Conservation (phyloP, 2,797 vertebrate species). For the Orestias chungarensis region DNA sequence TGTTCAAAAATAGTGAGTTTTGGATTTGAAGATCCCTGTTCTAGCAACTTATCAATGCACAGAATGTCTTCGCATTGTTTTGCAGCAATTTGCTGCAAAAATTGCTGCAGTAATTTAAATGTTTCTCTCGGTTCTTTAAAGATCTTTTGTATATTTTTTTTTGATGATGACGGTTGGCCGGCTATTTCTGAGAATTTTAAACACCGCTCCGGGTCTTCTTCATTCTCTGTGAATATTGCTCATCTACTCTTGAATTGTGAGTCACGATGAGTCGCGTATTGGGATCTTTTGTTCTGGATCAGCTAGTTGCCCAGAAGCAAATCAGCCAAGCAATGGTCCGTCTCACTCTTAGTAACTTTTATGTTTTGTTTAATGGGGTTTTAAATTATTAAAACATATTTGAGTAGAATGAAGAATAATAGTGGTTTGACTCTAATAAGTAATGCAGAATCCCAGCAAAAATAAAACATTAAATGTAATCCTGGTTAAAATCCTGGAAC, state of each 20-base stretch:
- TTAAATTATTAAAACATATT: too few relatives aligned
- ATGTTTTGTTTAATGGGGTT: neutral
- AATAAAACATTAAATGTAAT: too few relatives aligned
- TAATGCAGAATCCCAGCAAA: neutral
- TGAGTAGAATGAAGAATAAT: too few relatives aligned
- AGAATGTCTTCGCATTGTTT: too few relatives aligned
- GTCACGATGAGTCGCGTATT: neutral
- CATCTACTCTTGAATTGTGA: neutral
- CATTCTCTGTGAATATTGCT: neutral
- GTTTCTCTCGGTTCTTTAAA: neutral
- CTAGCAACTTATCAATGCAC: too few relatives aligned
- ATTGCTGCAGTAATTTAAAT: neutral
- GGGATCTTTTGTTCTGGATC: neutral
- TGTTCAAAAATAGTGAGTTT: too few relatives aligned
- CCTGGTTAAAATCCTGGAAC: neutral
- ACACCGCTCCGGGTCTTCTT: neutral
- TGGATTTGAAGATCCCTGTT: too few relatives aligned
- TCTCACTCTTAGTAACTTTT: too few relatives aligned
- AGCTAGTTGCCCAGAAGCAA: neutral
- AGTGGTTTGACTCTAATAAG: neutral
- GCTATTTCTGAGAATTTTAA: neutral
- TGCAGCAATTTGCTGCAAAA: too few relatives aligned
- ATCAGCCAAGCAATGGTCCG: too few relatives aligned
- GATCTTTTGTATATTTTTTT: neutral
- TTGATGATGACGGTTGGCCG: neutral